Conservation (phyloP, 2,888 invertebrate species). For the Lysandra bellargus region DNA sequence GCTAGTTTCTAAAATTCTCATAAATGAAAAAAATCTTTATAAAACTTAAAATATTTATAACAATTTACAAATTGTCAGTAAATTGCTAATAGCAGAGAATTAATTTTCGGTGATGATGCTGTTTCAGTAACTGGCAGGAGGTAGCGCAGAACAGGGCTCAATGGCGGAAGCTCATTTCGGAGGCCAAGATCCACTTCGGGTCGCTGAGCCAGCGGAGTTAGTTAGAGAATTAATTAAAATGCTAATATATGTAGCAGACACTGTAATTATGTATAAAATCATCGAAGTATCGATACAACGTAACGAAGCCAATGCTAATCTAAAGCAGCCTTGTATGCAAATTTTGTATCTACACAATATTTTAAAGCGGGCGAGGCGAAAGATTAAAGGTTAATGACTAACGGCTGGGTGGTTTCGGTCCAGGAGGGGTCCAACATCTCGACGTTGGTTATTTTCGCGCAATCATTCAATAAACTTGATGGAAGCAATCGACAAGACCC, state of each 20-base stretch:
- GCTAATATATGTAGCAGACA: neutral
- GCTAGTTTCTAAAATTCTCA: neutral
- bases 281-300: neutral
- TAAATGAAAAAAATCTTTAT: neutral
- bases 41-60: neutral
- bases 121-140: no score
- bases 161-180: no score
- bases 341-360: slow-evolving; percentile 37
- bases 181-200: no score
- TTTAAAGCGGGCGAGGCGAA: slow-evolving; percentile 43
- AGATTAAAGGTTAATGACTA: slow-evolving; percentile 65
- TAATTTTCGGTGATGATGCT: neutral
- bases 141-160: no score
- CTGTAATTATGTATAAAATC: neutral
- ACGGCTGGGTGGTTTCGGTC: slow-evolving; percentile 55
- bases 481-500: slow-evolving; percentile 75
- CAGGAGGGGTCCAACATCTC: slow-evolving; percentile 66
- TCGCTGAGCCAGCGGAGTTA: no score
- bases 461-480: slow-evolving; percentile 79
- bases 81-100: neutral
- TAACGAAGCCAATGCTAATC: slow-evolving; percentile 18
- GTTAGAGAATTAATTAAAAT: neutral
- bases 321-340: slow-evolving; percentile 39
- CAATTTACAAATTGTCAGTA: neutral
- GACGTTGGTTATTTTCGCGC: slow-evolving; percentile 71